Base-by-base conservation (phyloP, 30 jellyfish, hydroid and myxozoan genomes). In the Aurelia sp. region DNA sequence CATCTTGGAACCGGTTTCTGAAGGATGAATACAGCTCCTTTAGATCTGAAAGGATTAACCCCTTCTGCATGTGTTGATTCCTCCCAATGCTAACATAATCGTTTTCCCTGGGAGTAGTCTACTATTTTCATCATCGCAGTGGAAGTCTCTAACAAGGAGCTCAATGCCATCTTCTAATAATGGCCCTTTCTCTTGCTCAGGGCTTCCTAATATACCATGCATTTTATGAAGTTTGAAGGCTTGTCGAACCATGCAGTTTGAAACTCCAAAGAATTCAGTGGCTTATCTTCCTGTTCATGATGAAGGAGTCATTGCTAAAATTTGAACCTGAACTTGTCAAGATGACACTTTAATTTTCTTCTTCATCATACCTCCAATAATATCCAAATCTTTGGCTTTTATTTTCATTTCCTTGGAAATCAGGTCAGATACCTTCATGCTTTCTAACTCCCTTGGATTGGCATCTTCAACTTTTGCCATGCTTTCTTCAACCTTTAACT, bases 101-200 rank as follows among this genome's bases (percentile, higher is more conserved):
- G n/a, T n/a, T n/a, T n/a, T n/a, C n/a, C n/a, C n/a, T n/a, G n/a
- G n/a, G n/a, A n/a, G n/a, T n/a, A n/a, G n/a, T n/a, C n/a, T 18
- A 35, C 76, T 53, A 52, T 27, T 77, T 57, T 91, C 98, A 62
- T 91, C 98, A 86, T 87, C 91, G 40, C 74, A 38, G 78, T 84
- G 85, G 63, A 91, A 83, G 1, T 19, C 11, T 48, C 33, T 47
- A 1, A 88, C 85, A 33, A 41, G 52, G 11, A 41, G 52, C 52
- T 3, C 48, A 38, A 38, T 5, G 5, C 27, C 75, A 76, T 76
- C 44, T 57, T 78, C 63, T 24, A 76, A 41, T 48, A 27, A 8
- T 58, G 19, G 44, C 47, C 90, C 81, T 65, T 65, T 60, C 44
- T 79, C 62, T 65, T 33, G 41, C 24, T 40, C 41, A 61, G 81